Conservation (phyloP, 2,797 vertebrate genomes). For the Sus cebifrons region DNA sequence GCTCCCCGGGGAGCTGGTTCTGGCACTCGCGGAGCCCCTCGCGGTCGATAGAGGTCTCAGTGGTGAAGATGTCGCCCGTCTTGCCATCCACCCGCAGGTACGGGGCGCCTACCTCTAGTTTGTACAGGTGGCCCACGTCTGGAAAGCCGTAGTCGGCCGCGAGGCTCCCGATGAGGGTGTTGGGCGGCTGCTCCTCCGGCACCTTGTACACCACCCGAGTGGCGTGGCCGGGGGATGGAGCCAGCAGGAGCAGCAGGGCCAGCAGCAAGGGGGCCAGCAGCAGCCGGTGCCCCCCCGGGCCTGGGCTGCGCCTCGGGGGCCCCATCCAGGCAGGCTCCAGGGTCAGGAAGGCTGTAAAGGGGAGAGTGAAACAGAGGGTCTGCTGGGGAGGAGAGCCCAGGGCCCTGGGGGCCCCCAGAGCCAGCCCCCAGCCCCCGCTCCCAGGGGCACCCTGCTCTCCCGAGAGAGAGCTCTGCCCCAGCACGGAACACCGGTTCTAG, state of each 20-base stretch:
- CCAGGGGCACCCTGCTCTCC: not conserved
- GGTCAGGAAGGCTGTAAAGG: constrained; percentile 77
- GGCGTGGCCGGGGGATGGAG: constrained; percentile 87
- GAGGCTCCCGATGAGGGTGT: constrained; percentile 96
- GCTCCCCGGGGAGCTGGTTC: constrained; percentile 93
- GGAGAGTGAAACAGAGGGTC: constrained; percentile 63
- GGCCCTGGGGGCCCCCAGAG: not conserved
- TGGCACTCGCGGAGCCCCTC: constrained; percentile 96
- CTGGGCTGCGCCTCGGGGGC: constrained; percentile 76
- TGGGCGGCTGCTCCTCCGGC: constrained; percentile 97
- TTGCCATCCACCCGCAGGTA: constrained; percentile 97
- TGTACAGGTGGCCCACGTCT: constrained; percentile 97
- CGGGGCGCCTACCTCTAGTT: constrained; percentile 96
- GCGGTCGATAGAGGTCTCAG: constrained; percentile 96
- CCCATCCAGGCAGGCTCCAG: constrained; percentile 80
- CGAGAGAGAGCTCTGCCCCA: not conserved
- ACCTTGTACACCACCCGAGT: constrained; percentile 92
- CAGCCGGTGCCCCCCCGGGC: constrained; percentile 64
- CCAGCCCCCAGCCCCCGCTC: not conserved
- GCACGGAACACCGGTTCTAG: not conserved
- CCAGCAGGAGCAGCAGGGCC: constrained; percentile 89
- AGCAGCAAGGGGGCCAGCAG: constrained; percentile 82
- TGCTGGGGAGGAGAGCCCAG: constrained; percentile 1
- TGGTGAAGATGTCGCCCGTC: constrained; percentile 98
- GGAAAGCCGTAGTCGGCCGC: constrained; percentile 96